These are phyloP conservation scores for Columbina picui DNA, from an alignment of 2,113 vertebrate genomes.

Conservation along the genomic window DNA sequence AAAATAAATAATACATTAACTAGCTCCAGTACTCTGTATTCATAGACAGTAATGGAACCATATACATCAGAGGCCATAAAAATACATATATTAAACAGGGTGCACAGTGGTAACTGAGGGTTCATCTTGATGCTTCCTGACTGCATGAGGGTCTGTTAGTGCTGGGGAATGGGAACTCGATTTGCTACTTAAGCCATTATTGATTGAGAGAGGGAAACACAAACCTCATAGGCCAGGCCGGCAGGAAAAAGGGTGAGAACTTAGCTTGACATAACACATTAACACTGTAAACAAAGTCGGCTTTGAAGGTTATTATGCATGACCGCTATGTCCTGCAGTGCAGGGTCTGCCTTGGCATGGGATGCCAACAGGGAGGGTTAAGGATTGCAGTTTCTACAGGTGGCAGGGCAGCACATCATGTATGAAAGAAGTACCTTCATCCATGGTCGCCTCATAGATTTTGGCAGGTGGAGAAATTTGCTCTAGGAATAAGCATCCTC, in stretches of 20 bases:
- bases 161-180: background rate
- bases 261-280: slow-evolving; percentile 35
- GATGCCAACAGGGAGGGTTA: background rate
- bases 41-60: slow-evolving; percentile 41
- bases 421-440: background rate
- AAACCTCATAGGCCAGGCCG: slow-evolving; percentile 22
- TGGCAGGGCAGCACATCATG: background rate
- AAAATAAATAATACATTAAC: slow-evolving; percentile 80
- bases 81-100: slow-evolving; percentile 49
- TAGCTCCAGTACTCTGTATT: slow-evolving; percentile 39
- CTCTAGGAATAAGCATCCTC: background rate
- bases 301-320: slow-evolving; percentile 8
- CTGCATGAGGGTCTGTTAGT: slow-evolving; percentile 28
- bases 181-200: slow-evolving; percentile 60
- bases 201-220: slow-evolving; percentile 60
- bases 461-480: background rate
- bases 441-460: background rate
- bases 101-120: background rate
- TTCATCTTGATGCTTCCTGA: slow-evolving; percentile 33
- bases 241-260: slow-evolving; percentile 66
- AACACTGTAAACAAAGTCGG: slow-evolving; percentile 24
- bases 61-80: slow-evolving; percentile 61
- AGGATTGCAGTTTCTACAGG: background rate
- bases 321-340: background rate
- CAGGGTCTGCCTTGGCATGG: background rate